Base-by-base conservation (phyloP, 2,113 vertebrate species). In the Megaceryle torquata region DNA sequence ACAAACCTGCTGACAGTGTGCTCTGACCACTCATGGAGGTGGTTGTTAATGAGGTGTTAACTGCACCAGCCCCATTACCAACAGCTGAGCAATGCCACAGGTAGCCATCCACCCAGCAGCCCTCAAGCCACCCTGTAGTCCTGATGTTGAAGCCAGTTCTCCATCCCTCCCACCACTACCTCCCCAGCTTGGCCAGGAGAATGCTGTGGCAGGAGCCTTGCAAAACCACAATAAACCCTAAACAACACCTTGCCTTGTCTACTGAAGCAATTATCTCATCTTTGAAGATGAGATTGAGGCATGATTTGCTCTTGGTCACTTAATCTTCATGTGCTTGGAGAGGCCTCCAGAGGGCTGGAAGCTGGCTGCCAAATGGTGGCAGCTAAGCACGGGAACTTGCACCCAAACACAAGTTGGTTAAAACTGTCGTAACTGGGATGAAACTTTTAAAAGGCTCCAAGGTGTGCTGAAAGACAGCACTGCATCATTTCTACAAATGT, bases 1-100 rank as follows among this genome's bases (percentile, higher is more conserved):
- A 13, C 57, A 50, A 84, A 61, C 22, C 7, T 0, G 5, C 35
- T 71, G 71, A 88, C 48, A 35, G 21, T 0, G 0, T 0, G 0
- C 25, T 82, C 35, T 31, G 19, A 37, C 22, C 3, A 0, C 46
- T 39, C 57, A 28, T 4, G 4, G 22, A 69, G 20, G 35, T 24
- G 26, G 33, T 24, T 43, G 15, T 31, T 68, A 82, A 3, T 21
- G 51, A 89, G 57, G 33, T 51, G 33, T 14, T 63, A 18, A 51
- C 61, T 31, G 20, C 0, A 2, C 29, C 81, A 89, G 48, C 4
- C 29, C 25, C 65, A 67, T 54, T 59, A 71, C n/a, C n/a, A 63
- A 51, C 31, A 56, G 13, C n/a, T 35, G 24, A 77, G n/a, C 35
- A 71, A 72, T 0, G 7, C 10, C 79, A 21, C 35, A 16, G 21